phyloP scores from a whole-genome alignment of 2,113 vertebrate genomes.

The Rhegmatorhina hoffmannsi region DNA sequence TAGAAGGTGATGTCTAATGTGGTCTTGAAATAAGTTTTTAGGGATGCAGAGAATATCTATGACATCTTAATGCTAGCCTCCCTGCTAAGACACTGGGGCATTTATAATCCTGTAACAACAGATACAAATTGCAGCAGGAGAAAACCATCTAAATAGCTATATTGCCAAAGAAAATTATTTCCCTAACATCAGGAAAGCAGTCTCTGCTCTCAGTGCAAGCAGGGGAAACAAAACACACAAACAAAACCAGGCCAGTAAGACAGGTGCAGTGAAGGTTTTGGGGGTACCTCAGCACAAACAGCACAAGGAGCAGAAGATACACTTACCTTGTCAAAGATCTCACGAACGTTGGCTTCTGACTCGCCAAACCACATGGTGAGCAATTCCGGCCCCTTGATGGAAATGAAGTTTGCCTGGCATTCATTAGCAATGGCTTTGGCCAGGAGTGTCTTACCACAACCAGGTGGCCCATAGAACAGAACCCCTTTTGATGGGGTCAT shows the following conservation, averaged over 20 bases:
- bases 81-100: neutral
- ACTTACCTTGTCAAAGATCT: constrained; percentile 97
- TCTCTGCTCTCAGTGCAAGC: neutral
- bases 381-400: constrained; percentile 96
- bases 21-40: neutral
- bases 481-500: constrained; percentile 99
- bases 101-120: neutral
- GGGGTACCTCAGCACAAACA: constrained; percentile 38
- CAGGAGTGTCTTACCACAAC: constrained; percentile 97
- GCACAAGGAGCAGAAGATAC: neutral
- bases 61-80: neutral
- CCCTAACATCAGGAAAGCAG: neutral
- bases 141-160: neutral
- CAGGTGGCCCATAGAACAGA: constrained; percentile 97
- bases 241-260: neutral
- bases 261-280: neutral
- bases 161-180: neutral
- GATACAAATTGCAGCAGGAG: neutral
- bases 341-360: constrained; percentile 96
- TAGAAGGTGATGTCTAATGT: neutral
- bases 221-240: neutral
- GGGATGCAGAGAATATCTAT: neutral
- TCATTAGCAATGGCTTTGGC: constrained; percentile 99
- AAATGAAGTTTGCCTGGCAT: constrained; percentile 99
- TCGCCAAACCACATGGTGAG: constrained; percentile 99